Conservation (phyloP, 1,140 invertebrate genomes). For the Brachystomella parvula region DNA sequence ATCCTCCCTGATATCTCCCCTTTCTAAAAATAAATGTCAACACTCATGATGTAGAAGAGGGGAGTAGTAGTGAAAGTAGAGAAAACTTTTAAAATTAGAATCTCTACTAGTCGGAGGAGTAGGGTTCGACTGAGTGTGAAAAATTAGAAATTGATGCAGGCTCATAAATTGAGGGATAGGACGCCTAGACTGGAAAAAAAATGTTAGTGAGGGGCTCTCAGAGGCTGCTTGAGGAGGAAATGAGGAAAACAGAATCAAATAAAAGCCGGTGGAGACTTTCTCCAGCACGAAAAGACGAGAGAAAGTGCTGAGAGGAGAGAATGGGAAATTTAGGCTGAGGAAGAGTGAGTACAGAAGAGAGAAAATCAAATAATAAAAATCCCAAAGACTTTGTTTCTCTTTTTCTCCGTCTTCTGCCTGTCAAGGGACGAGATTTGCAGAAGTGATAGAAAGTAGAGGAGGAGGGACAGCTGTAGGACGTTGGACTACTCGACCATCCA, state of each 20-base stretch:
- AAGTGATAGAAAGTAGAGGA: too few relatives aligned
- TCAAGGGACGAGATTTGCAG: too few relatives aligned
- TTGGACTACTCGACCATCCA: too few relatives aligned
- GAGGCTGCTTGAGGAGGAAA: background rate
- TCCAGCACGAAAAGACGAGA: background rate
- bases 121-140: background rate
- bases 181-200: conserved; percentile 1
- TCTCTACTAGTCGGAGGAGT: background rate
- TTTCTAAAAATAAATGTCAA: background rate
- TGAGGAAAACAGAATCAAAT: conserved; percentile 9
- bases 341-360: too few relatives aligned
- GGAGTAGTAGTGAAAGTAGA: background rate
- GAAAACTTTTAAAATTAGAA: background rate
- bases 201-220: too few relatives aligned
- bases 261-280: background rate
- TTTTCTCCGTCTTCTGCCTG: too few relatives aligned
- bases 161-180: background rate
- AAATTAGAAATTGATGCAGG: background rate
- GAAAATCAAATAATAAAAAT: too few relatives aligned
- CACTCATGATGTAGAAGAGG: background rate
- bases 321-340: background rate
- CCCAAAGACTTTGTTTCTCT: too few relatives aligned
- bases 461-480: too few relatives aligned
- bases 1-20: background rate
- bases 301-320: background rate